Base-by-base conservation (phyloP, 2,797 vertebrate species). In the Tragopan temminckii region DNA sequence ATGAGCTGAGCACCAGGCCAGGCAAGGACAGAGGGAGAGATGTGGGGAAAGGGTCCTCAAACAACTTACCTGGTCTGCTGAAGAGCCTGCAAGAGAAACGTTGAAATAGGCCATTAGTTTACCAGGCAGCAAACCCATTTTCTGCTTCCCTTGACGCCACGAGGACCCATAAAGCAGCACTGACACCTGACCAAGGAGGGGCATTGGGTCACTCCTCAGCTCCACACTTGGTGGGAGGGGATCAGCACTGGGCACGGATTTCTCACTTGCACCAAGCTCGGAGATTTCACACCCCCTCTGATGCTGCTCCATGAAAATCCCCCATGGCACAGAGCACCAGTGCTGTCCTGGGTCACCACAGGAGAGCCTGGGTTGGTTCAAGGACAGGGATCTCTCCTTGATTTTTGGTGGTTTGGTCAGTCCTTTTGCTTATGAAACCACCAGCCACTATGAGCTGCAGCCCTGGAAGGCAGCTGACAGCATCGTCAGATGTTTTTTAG, bases 61-160 rank as follows among this genome's bases (percentile, higher is more conserved):
- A 42, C 6, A 61, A 96, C 97, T 0, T 87, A 98, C 98, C 98
- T 88, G 90, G 27, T 98, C 98, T 25, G 97, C 96, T 46, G 97
- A 86, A 27, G 97, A 97, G 64, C 97, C 98, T 98, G 90, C 72
- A 52, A 96, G 95, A 66, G 62, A 86, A 94, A 96, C 1, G 24
- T 20, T 18, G 43, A 43, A 74, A 52, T 0, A 75, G 70, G 11
- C 8, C 16, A 40, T 95, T 72, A 96, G 72, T 48, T 36, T 16
- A 19, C 35, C 31, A 85, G 52, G 42, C 18, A 66, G 9, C 4
- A 55, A 21, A 46, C 3, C n/a, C 23, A 9, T 21, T 40, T 76
- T 7, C 35, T 63, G 6, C 6, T 57, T 36, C 31, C 40, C 29
- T 63, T 14, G 29, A 24, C 11, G 20, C 35, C 13, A 5, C 2